Base-by-base conservation (phyloP, 2,113 vertebrate species). In the Paradoxurus hermaphroditus region DNA sequence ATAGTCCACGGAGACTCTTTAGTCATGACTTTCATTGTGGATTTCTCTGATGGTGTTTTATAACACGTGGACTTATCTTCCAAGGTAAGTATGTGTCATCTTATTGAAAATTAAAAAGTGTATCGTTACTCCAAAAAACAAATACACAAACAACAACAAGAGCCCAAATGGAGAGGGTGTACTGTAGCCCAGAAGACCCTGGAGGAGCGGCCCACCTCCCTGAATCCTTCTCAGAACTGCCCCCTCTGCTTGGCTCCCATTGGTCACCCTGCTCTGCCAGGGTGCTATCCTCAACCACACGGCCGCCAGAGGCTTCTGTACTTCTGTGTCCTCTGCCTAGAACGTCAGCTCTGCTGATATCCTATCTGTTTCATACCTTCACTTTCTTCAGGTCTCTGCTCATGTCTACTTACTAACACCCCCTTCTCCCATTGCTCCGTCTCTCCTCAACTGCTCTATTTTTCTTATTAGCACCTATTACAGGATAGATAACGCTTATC, bases 51-150 rank as follows among this genome's bases (percentile, higher is more conserved):
- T 70, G 86, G 23, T 49, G 34, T 77, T 88, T 89, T 94, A 51
- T 81, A 41, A 83, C 59, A 62, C 0, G 12, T 79, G 62, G 23
- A 29, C 46, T 4, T 62, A 44, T 59, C 49, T 73, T 86, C 29
- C 39, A 81, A 56, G 21, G 41, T 81, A 12, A 95, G 70, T 91
- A 88, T 65, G 56, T 70, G 23, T 78, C 73, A 59, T 29, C 34
- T 91, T 83, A 46, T 16, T 51, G 44, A 91, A 68, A 96, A 86
- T 59, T 51, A 75, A 90, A 79, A 93, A 59, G 39, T 7, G 13
- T 49, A 46, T 75, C 8, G 62, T 53, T 78, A 53, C 67, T 93
- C 41, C 87, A 87, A 82, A 70, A 49, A 49, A 81, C 63, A 46
- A 31, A 46, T 46, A 77, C 27, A 77, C 14, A 15, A 39, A 29